Evolutionary conservation across 2,113 vertebrate genomes (phyloP).

Genomic region (Protomyctophum bolini): DNA sequence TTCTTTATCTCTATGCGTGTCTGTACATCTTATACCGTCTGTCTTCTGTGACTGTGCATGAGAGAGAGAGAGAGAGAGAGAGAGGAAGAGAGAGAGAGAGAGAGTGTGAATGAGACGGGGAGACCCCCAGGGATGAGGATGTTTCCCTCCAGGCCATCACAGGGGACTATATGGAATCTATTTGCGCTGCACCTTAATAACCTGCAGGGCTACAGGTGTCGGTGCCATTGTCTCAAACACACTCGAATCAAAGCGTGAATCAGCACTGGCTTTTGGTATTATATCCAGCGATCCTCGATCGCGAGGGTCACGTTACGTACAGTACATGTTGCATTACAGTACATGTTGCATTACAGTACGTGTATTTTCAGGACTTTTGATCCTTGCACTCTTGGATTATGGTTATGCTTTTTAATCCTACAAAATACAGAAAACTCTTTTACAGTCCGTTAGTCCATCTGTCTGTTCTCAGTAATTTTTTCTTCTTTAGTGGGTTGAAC

Average conservation of each 20-base stretch:
- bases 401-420: too few species aligned
- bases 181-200: slow-evolving; percentile 32
- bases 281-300: too few species aligned
- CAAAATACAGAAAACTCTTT: too few species aligned
- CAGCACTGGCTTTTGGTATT: too few species aligned
- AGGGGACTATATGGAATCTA: slow-evolving; percentile 22
- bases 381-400: too few species aligned
- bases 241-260: neutral
- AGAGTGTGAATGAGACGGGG: neutral
- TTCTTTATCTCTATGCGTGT: neutral
- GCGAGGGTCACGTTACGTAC: too few species aligned
- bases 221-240: slow-evolving; percentile 25
- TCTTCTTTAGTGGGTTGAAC: too few species aligned
- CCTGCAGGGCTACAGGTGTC: slow-evolving; percentile 35
- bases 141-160: slow-evolving; percentile 38
- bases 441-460: too few species aligned
- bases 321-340: too few species aligned
- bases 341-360: too few species aligned
- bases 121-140: slow-evolving; percentile 16
- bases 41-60: neutral
- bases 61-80: neutral
- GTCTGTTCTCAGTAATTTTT: too few species aligned
- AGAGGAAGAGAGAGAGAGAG: neutral
- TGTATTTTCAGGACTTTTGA: too few species aligned
- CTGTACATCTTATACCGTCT: neutral